Conservation (phyloP, 2,888 invertebrate species). For the Meliscaeva auricollis region DNA sequence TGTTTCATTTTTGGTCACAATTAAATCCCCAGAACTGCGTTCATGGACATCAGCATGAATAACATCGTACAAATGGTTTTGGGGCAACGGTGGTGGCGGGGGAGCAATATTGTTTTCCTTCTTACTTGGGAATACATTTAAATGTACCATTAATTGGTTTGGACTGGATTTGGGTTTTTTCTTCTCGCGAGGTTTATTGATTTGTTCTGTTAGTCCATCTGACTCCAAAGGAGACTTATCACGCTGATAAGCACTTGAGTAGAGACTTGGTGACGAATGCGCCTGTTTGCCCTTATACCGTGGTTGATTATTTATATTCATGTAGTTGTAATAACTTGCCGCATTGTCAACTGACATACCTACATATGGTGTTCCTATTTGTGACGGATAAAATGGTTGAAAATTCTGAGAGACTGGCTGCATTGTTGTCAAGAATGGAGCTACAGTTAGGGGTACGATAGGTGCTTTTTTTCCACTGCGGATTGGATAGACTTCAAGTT, state of each 20-base stretch:
- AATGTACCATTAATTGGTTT: constrained; percentile 87
- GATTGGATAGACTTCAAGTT: constrained; percentile 88
- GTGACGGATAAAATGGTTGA: constrained; percentile 48
- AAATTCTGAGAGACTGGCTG: constrained; percentile 50
- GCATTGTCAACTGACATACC: constrained; percentile 72
- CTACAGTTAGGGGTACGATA: constrained; percentile 34
- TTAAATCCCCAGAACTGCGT: constrained; percentile 11
- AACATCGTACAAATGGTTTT: constrained; percentile 63
- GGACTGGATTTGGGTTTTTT: constrained; percentile 78
- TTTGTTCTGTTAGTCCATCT: constrained; percentile 43
- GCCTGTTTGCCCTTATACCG: constrained; percentile 60
- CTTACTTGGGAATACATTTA: constrained; percentile 87
- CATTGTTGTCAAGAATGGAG: constrained; percentile 52
- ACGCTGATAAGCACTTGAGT: constrained; percentile 76
- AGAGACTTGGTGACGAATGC: constrained; percentile 65
- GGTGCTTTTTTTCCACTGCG: constrained; percentile 81
- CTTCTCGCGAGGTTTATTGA: constrained; percentile 75
- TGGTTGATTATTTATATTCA: constrained; percentile 26
- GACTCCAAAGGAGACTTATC: constrained; percentile 79
- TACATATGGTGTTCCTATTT: constrained; percentile 68
- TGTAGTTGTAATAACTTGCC: constrained; percentile 68
- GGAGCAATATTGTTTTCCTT: constrained; percentile 78
- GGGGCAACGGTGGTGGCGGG: constrained; percentile 7
- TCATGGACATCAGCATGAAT: constrained; percentile 69
- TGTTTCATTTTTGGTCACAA: constrained; percentile 19